A percentile compares a stretch with the other conserved stretches of the same genome.
Conservation (phyloP, 2,888 invertebrate species). For the Parnassius smintheus region DNA sequence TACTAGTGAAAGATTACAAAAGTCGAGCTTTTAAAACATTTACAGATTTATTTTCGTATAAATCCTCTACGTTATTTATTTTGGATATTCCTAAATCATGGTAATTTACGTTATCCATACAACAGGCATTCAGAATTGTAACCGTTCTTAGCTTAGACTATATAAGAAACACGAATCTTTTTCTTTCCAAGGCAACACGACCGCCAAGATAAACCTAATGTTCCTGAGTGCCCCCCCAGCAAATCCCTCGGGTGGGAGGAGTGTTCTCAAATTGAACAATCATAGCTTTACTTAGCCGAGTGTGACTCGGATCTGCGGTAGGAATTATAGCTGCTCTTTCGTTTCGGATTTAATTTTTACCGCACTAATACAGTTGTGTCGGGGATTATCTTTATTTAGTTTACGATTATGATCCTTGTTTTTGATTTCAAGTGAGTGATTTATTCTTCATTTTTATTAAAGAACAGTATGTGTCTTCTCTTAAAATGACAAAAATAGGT, state of each 20-base stretch:
- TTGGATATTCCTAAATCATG: neutral
- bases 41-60: neutral
- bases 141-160: slow-evolving; percentile 17
- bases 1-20: too few species aligned
- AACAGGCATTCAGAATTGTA: slow-evolving; percentile 13
- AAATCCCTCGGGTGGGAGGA: slow-evolving; percentile 33
- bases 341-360: slow-evolving; percentile 16
- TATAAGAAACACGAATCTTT: slow-evolving; percentile 27
- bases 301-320: slow-evolving; percentile 24
- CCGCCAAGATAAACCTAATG: slow-evolving; percentile 40
- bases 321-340: slow-evolving; percentile 18
- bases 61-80: neutral
- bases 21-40: too few species aligned
- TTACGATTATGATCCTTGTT: too few species aligned
- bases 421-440: too few species aligned
- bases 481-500: too few species aligned
- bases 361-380: slow-evolving; percentile 5
- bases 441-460: too few species aligned
- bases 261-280: slow-evolving; percentile 42
- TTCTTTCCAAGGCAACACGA: slow-evolving; percentile 23
- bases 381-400: neutral
- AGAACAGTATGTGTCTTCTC: too few species aligned
- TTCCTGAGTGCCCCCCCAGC: slow-evolving; percentile 35
- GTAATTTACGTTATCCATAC: slow-evolving; percentile 6
- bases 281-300: slow-evolving; percentile 34